A percentile compares a stretch with the other conserved stretches of the same genome.
Evolutionary conservation across 2,888 invertebrate genomes (phyloP).

Genomic region (Nymphalis polychloros): DNA sequence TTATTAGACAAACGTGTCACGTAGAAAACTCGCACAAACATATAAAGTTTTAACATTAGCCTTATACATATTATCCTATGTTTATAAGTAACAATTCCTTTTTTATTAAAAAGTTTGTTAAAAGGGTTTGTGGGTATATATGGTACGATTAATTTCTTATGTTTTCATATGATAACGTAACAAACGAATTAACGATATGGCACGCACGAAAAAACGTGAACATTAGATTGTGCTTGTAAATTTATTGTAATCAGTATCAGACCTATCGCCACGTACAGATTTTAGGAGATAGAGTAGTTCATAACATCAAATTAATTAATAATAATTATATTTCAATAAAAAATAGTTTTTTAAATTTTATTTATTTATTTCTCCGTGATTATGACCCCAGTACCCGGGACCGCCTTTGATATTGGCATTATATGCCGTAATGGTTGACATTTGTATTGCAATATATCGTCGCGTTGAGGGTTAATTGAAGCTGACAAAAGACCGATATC

Average conservation of each 20-base stretch:
- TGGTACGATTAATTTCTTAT: slow-evolving; percentile 1
- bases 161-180: slow-evolving; percentile 10
- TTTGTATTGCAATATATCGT: no score
- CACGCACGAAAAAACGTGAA: slow-evolving; percentile 27
- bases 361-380: no score
- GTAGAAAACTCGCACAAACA: no score
- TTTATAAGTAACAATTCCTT: background rate
- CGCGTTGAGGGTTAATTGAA: no score
- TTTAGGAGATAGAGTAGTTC: slow-evolving; percentile 16
- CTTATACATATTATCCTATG: no score
- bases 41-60: no score
- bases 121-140: slow-evolving; percentile 3
- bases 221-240: slow-evolving; percentile 19
- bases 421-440: background rate
- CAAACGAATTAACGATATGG: slow-evolving; percentile 10
- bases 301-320: background rate
- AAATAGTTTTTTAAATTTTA: no score
- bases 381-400: no score
- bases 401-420: no score
- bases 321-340: no score
- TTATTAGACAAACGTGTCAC: no score
- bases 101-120: background rate
- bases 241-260: slow-evolving; percentile 19
- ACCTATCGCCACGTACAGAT: slow-evolving; percentile 33
- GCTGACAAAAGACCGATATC: no score